Evolutionary conservation across 2,888 invertebrate species (phyloP), one percentile per base, ranked within the genome.

Genomic region (Hymenopus coronatus): DNA sequence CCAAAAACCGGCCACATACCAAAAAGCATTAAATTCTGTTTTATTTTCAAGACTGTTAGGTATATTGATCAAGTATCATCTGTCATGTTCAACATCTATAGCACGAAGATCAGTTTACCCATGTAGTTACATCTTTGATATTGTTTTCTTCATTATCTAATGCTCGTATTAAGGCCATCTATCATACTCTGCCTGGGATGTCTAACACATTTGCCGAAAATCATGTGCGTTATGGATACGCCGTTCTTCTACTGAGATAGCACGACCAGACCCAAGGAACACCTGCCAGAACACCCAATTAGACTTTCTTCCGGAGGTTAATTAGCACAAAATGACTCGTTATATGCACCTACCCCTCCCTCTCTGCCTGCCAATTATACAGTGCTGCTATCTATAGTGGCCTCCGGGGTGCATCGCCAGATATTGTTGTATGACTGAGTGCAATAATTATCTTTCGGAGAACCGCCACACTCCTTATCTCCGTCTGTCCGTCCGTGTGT

Each of bases 241-340:
- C 54, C 20, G 54, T 70, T 70, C 25, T 70, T 70, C 15, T 20
- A 14, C 54, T 70, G 3, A 70, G 15, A 54, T 15, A 54, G 20
- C 6, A 54, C 14, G 54, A 15, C 54, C 20, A 20, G 25, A 70
- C 54, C 25, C 20, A 70, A 70, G 54, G 54, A 82, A 87, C 87
- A 87, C 82, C 40, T 87, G 87, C 82, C 82, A 40, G n/a, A 6
- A 15, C 27, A 40, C 15, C 82, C 87, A 87, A 87, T 87, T 87
- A 87, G 40, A n/a, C 25, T 82, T 82, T 87, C 87, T 87, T 33
- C 81, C 20, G 82, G 54, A 70, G 82, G 33, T 82, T 87, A 87
- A 87, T 87, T 87, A 87, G 40, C 27, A 40, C 87, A 87, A 70
- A 87, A 87, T 87, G n/a, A 82, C 87, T 87, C 33, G 87, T 33